Evolutionary conservation across 2,888 invertebrate species (phyloP).

Genomic region (Leptopterna dolabrata): DNA sequence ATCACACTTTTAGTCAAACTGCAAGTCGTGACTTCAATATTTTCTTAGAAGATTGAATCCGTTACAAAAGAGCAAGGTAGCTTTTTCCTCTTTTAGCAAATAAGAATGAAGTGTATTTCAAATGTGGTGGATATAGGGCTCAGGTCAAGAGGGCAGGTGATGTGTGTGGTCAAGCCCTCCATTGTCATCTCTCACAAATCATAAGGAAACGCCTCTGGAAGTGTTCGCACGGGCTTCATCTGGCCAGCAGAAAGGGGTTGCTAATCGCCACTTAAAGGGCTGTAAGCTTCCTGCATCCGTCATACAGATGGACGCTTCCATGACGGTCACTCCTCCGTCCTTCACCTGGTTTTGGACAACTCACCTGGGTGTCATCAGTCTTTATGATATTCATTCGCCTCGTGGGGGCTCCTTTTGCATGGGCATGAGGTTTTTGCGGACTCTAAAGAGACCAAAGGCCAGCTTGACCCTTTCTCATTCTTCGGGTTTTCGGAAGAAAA

Average conservation of each 20-base stretch:
- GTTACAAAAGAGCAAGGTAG: neutral
- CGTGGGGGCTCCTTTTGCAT: neutral
- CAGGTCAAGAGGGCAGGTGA: slow-evolving; percentile 34
- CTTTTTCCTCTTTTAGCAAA: neutral
- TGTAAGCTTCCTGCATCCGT: slow-evolving; percentile 34
- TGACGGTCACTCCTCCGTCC: slow-evolving; percentile 25
- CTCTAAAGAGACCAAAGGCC: neutral
- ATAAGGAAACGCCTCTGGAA: neutral
- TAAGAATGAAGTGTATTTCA: neutral
- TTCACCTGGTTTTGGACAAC: slow-evolving; percentile 32
- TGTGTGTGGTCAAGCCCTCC: slow-evolving; percentile 27
- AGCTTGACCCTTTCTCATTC: slow-evolving; percentile 2
- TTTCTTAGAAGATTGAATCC: no score
- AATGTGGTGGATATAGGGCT: neutral
- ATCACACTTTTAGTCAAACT: no score
- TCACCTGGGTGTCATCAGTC: slow-evolving; percentile 48
- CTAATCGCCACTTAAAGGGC: slow-evolving; percentile 50
- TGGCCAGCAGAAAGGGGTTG: slow-evolving; percentile 8
- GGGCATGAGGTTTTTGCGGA: neutral
- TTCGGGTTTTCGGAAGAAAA: neutral
- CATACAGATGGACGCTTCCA: slow-evolving; percentile 36
- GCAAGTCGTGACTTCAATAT: no score
- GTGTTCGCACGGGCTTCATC: neutral
- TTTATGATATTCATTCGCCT: slow-evolving; percentile 46
- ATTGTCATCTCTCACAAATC: slow-evolving; percentile 32